A percentile compares a stretch with the other conserved stretches of the same genome.
Conservation (phyloP, 1,140 invertebrate genomes). For the Phortica variegata region DNA sequence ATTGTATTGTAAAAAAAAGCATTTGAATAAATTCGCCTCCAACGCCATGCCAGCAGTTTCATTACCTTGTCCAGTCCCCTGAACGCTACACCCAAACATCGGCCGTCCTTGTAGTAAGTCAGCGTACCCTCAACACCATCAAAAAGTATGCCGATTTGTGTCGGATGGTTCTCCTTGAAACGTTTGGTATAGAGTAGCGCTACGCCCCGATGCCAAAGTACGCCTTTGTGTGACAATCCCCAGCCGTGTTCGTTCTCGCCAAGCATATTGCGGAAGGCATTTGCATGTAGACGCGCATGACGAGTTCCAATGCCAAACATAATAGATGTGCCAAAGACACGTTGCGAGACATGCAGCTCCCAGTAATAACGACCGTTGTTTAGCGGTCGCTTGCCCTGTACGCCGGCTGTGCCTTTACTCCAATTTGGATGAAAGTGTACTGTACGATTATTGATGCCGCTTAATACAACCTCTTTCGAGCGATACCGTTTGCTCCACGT, state of each 20-base stretch:
- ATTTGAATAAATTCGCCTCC: background rate
- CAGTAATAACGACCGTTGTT: slow-evolving; percentile 70
- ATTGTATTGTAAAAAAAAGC: background rate
- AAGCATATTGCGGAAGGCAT: slow-evolving; percentile 70
- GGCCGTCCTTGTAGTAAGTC: slow-evolving; percentile 73
- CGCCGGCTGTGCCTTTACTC: slow-evolving; percentile 73
- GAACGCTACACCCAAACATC: slow-evolving; percentile 65
- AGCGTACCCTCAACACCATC: slow-evolving; percentile 70
- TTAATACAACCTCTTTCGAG: slow-evolving; percentile 66
- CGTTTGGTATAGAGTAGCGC: slow-evolving; percentile 66
- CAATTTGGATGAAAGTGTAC: slow-evolving; percentile 74
- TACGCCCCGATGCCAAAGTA: slow-evolving; percentile 69
- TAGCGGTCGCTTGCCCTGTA: slow-evolving; percentile 65
- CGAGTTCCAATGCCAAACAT: slow-evolving; percentile 75
- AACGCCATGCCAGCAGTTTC: background rate
- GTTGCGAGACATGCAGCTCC: slow-evolving; percentile 67
- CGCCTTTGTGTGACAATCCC: slow-evolving; percentile 74
- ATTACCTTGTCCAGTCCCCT: slow-evolving; percentile 60
- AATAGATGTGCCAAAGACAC: slow-evolving; percentile 75
- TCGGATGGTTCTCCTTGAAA: slow-evolving; percentile 70
- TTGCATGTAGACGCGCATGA: slow-evolving; percentile 64
- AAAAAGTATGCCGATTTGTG: slow-evolving; percentile 67
- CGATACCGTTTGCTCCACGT: slow-evolving; percentile 66
- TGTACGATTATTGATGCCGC: slow-evolving; percentile 58
- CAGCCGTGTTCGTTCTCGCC: slow-evolving; percentile 72